Evolutionary conservation across 2,797 vertebrate genomes (phyloP), one percentile per base, ranked within the genome.

Genomic region (Coregonus suidteri): DNA sequence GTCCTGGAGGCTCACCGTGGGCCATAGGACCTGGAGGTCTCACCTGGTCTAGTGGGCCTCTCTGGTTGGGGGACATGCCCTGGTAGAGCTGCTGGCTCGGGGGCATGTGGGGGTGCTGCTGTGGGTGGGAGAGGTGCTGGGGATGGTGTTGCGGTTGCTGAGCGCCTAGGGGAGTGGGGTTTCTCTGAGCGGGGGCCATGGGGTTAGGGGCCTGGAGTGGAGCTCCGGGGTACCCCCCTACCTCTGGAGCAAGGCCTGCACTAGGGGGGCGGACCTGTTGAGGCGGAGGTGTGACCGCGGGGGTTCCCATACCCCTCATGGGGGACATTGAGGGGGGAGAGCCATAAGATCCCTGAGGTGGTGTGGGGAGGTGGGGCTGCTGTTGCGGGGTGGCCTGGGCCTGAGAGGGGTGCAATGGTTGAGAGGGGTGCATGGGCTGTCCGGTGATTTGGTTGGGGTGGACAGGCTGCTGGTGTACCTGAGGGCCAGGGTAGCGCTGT

Each of bases 301-400:
- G 96, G 86, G 96, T 96, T 90, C 95, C 97, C 95, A 99, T 94
- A 93, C 96, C 97, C 94, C 96, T 96, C 96, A 99, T 96, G 77
- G 98, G 98, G 75, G 98, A 99, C 96, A 99, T 97, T 86, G 98
- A 97, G 91, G 98, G 93, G 84, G 97, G 96, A 90, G 97, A 96
- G 91, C 96, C 94, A 78, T 98, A 99, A 80, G 97, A 96, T 97
- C 97, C 98, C 97, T 97, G 98, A 98, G 98, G 95, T 95, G 97
- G 90, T 78, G 93, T 90, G 67, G 79, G 88, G 65, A 94, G 92
- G 78, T 92, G 91, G 67, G 79, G 88, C 65, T 93, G 92, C 77
- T 93, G 74, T 77, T 90, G 90, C 34, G 88, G 69, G 76, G 87
- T 89, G 73, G 82, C 87, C 84, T 86, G 92, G 31, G 91, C 72